Base-by-base conservation (phyloP, 2,888 invertebrate species). In the Hyles lineata region DNA sequence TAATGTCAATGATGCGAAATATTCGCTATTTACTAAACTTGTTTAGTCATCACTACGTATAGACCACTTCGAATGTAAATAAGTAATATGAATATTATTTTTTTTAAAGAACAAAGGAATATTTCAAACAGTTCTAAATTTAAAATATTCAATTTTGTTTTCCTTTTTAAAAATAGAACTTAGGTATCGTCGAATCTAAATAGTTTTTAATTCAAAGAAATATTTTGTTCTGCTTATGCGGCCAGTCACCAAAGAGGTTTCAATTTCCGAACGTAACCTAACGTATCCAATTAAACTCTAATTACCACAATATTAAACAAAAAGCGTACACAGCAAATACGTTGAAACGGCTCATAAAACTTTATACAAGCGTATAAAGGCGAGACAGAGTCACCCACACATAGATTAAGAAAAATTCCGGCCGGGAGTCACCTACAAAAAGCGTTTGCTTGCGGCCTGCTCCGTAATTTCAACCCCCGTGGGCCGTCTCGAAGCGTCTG, bases 381-480 rank as follows among this genome's bases (percentile, higher is more conserved):
- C 71, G 59, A 76, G 50, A 63, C 35, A 70, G 23, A 70, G 69
- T 59, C 52, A 67, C 52, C 58, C 73, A 71, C 32, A 70, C 23
- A 63, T 55, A 83, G 90, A 90, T 91, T 90, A 91, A 89, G 89
- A 91, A 91, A 90, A 90, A 89, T 86, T 82, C 81, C 76, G 81
- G 81, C 80, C 83, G 80, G 78, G 81, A 84, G 86, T 87, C 88
- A 87, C 89, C 86, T 84, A 87, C 87, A 89, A 91, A 90, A 91
- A 89, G 85, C 83, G 78, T 78, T 82, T 80, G 85, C 85, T 83
- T 83, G 85, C 86, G 86, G 85, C 84, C 86, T 81, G 82, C 83
- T 85, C 81, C 86, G 89, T 90, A 90, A 91, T 90, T 87, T 83
- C 86, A 83, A 79, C 85, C 89, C 90, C 90, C 87, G 86, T 87